phyloP scores from a whole-genome alignment of 2,888 invertebrate genomes.

The Prostheceraeus crozeri region DNA sequence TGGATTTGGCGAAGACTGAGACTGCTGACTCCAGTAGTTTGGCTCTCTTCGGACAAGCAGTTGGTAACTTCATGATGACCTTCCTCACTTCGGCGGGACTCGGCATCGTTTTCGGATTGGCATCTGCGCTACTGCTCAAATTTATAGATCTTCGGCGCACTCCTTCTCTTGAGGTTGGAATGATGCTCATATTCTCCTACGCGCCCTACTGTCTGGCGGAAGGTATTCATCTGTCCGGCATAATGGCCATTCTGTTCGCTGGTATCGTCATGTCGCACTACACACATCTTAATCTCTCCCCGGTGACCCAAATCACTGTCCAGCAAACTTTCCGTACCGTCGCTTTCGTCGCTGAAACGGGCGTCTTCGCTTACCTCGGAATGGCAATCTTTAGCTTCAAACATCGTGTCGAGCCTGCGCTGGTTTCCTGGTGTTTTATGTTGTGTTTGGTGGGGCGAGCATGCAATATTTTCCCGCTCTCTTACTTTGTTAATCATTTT shows the following conservation, averaged over 20 bases:
- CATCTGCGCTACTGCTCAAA: conserved; percentile 68
- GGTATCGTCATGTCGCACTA: conserved; percentile 99
- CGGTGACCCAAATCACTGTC: conserved; percentile 89
- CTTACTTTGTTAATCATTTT: conserved; percentile 84
- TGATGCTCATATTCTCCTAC: conserved; percentile 96
- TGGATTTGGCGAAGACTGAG: conserved; percentile 52
- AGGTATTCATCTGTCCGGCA: conserved; percentile 86
- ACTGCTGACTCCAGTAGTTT: conserved; percentile 51
- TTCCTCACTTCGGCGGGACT: conserved; percentile 97
- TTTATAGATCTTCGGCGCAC: conserved; percentile 32
- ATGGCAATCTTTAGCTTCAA: conserved; percentile 86
- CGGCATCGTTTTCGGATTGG: conserved; percentile 83
- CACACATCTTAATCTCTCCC: conserved; percentile 93
- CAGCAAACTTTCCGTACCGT: conserved; percentile 95
- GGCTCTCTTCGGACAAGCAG: conserved; percentile 61
- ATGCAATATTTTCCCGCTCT: conserved; percentile 89
- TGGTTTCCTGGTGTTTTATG: conserved; percentile 87
- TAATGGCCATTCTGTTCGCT: conserved; percentile 97
- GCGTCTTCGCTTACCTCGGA: conserved; percentile 95
- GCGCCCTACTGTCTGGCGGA: conserved; percentile 95
- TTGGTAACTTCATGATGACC: conserved; percentile 82
- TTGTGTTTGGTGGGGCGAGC: conserved; percentile 85
- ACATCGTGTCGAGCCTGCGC: conserved; percentile 76
- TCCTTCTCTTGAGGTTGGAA: conserved; percentile 92
- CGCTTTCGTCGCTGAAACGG: conserved; percentile 92